These are phyloP conservation scores for Formica exsecta DNA, from an alignment of 1,140 invertebrate genomes.

Conservation along the genomic window DNA sequence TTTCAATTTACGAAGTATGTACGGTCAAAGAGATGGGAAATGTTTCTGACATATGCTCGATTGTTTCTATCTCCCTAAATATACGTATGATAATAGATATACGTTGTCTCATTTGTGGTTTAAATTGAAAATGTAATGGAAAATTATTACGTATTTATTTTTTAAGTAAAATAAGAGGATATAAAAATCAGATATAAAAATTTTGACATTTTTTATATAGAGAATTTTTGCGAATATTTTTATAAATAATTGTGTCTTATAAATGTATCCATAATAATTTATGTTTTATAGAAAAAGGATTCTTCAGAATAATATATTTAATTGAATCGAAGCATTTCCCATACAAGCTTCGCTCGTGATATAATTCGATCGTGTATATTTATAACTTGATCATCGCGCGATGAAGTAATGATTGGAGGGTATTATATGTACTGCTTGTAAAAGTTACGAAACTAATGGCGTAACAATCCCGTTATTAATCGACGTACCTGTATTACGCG, in stretches of 20 bases:
- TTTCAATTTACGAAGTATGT: slow-evolving; percentile 21
- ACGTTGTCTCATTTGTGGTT: no score
- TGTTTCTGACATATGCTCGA: neutral
- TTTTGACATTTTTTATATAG: neutral
- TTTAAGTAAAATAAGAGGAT: neutral
- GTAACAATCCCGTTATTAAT: slow-evolving; percentile 46
- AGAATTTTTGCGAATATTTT: neutral
- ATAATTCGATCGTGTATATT: neutral
- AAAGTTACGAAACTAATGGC: slow-evolving; percentile 38
- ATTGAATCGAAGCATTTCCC: neutral
- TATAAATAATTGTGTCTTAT: neutral
- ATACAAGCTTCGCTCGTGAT: neutral
- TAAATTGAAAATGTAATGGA: no score
- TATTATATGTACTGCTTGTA: neutral
- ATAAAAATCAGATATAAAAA: neutral
- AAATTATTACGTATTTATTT: neutral
- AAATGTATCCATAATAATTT: neutral
- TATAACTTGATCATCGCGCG: neutral
- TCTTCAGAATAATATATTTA: neutral
- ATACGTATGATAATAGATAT: neutral
- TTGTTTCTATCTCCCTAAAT: neutral
- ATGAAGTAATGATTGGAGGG: neutral
- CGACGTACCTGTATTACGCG: slow-evolving; percentile 22
- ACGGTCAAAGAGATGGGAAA: neutral
- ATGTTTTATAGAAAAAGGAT: neutral